phyloP scores from a whole-genome alignment of 2,797 vertebrate species.

The Danio tinwini region DNA sequence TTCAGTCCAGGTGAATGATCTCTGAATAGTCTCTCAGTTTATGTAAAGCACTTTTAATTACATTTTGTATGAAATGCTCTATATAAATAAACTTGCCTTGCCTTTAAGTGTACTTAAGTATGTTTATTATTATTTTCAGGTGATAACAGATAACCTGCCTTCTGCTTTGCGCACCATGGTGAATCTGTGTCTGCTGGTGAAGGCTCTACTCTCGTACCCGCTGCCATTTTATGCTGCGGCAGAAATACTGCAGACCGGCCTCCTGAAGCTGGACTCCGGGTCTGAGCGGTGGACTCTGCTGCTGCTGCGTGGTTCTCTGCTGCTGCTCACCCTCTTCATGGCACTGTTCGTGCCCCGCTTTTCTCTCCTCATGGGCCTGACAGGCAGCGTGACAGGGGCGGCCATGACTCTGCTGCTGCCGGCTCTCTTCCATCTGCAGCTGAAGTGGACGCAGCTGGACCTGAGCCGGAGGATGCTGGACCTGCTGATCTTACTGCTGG shows the following conservation, averaged over 20 bases:
- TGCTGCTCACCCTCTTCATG: constrained; percentile 81
- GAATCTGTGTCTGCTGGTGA: constrained; percentile 81
- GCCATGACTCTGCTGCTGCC: constrained; percentile 83
- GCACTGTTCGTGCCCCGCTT: constrained; percentile 79
- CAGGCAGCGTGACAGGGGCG: constrained; percentile 80
- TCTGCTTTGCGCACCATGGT: constrained; percentile 76
- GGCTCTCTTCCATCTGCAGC: constrained; percentile 82
- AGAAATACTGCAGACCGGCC: constrained; percentile 73
- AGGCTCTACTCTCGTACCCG: constrained; percentile 83
- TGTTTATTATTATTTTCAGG: constrained; percentile 31
- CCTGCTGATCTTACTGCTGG: constrained; percentile 76
- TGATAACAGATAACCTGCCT: constrained; percentile 85
- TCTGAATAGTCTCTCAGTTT: no score
- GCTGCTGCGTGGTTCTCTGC: constrained; percentile 69
- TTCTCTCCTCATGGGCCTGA: constrained; percentile 83
- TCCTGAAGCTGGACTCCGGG: constrained; percentile 42
- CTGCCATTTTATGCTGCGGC: constrained; percentile 83
- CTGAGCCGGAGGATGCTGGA: constrained; percentile 73
- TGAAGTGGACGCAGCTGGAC: constrained; percentile 76
- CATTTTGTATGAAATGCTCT: no score
- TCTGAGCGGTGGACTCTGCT: constrained; percentile 60
- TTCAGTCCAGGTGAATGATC: no score
- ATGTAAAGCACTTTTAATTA: no score
- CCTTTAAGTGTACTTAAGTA: neutral
- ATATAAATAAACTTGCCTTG: no score